Conservation (phyloP, 1,140 invertebrate genomes). For the Hylaeus volcanicus region DNA sequence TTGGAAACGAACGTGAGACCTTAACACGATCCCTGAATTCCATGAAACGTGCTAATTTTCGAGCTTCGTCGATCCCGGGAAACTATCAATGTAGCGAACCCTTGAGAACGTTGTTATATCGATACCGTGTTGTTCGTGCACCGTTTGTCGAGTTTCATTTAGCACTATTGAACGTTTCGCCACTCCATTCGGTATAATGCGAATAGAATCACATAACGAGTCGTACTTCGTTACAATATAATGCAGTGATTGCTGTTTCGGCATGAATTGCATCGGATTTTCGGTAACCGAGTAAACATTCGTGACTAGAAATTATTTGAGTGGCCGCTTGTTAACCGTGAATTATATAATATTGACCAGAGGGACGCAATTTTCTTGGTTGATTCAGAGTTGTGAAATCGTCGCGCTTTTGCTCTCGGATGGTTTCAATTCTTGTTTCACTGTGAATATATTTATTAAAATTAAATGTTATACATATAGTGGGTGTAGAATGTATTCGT, state of each 20-base stretch:
- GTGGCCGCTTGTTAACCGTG: not conserved
- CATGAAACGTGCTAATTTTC: slow-evolving; percentile 33
- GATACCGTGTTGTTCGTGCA: slow-evolving; percentile 48
- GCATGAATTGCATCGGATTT: slow-evolving; percentile 27
- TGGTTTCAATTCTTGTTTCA: not conserved
- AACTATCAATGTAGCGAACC: not conserved
- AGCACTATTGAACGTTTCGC: slow-evolving; percentile 43
- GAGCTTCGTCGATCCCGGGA: not conserved
- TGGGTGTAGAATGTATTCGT: too few relatives aligned
- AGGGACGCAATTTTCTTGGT: slow-evolving; percentile 5
- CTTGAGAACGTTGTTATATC: slow-evolving; percentile 45
- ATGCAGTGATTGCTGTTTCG: slow-evolving; percentile 52
- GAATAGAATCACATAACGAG: slow-evolving; percentile 60
- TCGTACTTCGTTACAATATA: slow-evolving; percentile 55
- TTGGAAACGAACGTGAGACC: slow-evolving; percentile 18
- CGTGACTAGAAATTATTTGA: slow-evolving; percentile 34
- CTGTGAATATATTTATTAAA: not conserved
- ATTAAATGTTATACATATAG: too few relatives aligned
- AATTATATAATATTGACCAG: not conserved
- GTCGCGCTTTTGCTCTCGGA: not conserved
- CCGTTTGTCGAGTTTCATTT: slow-evolving; percentile 58
- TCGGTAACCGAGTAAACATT: slow-evolving; percentile 26
- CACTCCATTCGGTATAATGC: slow-evolving; percentile 54
- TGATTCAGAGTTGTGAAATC: too few relatives aligned
- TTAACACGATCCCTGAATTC: not conserved